Conservation (phyloP, 2,888 invertebrate genomes). For the Hermodice carunculata region DNA sequence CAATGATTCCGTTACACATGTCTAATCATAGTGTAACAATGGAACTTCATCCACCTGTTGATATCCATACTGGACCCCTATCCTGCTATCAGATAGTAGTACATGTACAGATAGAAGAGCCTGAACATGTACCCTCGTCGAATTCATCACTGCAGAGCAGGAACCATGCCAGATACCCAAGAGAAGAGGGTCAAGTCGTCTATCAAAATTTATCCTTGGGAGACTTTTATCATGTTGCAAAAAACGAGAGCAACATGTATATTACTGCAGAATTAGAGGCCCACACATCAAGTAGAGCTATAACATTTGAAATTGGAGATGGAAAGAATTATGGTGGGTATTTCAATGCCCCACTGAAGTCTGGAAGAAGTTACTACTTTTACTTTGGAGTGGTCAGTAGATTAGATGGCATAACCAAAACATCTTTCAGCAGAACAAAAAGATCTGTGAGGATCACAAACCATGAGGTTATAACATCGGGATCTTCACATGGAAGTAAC, state of each 20-base stretch:
- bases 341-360: constrained; percentile 81
- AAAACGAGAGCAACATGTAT: constrained; percentile 78
- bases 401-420: constrained; percentile 76
- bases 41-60: constrained; percentile 77
- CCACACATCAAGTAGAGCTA: not conserved
- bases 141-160: too few species aligned
- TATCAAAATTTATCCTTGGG: constrained; percentile 79
- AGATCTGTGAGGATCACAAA: too few species aligned
- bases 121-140: too few species aligned
- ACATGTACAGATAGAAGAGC: too few species aligned
- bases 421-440: constrained; percentile 72
- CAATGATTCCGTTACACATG: constrained; percentile 72
- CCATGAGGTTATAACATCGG: too few species aligned
- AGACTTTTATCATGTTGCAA: constrained; percentile 82
- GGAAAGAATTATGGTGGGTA: constrained; percentile 80
- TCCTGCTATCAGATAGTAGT: constrained; percentile 80
- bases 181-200: too few species aligned
- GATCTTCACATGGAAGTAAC: too few species aligned
- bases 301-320: constrained; percentile 83
- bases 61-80: constrained; percentile 84
- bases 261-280: not conserved
- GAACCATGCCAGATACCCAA: too few species aligned
- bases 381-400: constrained; percentile 81
- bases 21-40: constrained; percentile 76
- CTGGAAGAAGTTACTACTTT: constrained; percentile 76